These are phyloP conservation scores for Spermophilus dauricus DNA, from an alignment of 2,113 vertebrate genomes.

Conservation along the genomic window DNA sequence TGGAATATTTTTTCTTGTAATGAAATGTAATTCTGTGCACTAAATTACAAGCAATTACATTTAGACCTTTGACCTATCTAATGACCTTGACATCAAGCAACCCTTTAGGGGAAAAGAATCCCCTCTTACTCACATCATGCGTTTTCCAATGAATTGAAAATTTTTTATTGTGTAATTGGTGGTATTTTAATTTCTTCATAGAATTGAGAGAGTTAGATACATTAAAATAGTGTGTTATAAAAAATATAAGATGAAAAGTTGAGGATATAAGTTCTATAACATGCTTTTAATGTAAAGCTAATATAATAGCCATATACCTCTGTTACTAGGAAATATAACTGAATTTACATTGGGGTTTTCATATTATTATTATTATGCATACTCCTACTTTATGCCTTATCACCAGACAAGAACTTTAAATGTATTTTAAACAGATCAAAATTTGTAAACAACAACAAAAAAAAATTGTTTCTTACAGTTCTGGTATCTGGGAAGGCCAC, in stretches of 20 bases:
- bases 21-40: conserved; percentile 62
- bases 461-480: not conserved
- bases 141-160: conserved; percentile 16
- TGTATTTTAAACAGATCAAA: not conserved
- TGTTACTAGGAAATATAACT: not conserved
- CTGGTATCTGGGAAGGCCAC: not conserved
- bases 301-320: not conserved
- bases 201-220: not conserved
- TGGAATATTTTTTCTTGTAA: conserved; percentile 10
- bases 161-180: not conserved
- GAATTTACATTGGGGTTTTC: not conserved
- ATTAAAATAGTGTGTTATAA: not conserved
- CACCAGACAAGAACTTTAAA: not conserved
- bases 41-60: conserved; percentile 66
- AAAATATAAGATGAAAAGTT: not conserved
- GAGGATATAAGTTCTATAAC: not conserved
- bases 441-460: not conserved
- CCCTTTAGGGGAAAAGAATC: not conserved
- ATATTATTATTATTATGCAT: not conserved
- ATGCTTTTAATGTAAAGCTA: not conserved
- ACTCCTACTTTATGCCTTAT: not conserved
- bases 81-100: conserved; percentile 56
- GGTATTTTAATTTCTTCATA: not conserved
- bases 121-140: not conserved
- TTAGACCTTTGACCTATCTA: conserved; percentile 52